Percentiles rank a stretch among this genome's conserved stretches.
Conservation (phyloP, 2,797 vertebrate genomes). For the Stomatorhinus walkeri region DNA sequence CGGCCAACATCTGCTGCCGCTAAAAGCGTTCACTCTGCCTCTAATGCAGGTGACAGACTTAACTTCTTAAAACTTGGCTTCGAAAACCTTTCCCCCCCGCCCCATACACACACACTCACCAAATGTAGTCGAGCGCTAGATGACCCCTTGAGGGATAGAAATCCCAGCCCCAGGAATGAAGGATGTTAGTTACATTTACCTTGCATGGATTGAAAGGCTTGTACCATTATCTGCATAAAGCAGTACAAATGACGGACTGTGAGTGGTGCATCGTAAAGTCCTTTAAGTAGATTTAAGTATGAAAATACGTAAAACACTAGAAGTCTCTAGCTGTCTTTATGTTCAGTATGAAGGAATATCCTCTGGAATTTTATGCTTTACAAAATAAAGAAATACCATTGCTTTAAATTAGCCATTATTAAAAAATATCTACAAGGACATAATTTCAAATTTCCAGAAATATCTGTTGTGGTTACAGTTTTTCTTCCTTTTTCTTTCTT, state of each 20-base stretch:
- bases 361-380: slow-evolving; percentile 18
- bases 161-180: slow-evolving; percentile 1
- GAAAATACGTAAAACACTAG: slow-evolving; percentile 4
- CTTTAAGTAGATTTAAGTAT: neutral
- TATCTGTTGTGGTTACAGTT: slow-evolving; percentile 6
- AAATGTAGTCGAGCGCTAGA: neutral
- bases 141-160: neutral
- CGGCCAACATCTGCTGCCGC: neutral
- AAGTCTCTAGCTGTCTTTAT: slow-evolving; percentile 23
- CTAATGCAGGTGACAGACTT: slow-evolving; percentile 1
- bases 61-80: neutral
- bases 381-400: neutral
- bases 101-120: neutral
- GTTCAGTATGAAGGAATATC: neutral
- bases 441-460: slow-evolving; percentile 10
- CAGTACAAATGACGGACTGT: neutral
- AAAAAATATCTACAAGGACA: slow-evolving; percentile 15
- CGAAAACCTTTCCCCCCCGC: neutral
- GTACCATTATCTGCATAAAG: neutral
- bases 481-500: neutral
- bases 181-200: neutral
- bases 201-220: neutral
- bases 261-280: neutral
- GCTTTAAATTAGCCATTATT: neutral
- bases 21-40: neutral